A percentile compares a stretch with the other conserved stretches of the same genome.
phyloP scores from a whole-genome alignment of 2,113 vertebrate genomes.

The Smithornis capensis region DNA sequence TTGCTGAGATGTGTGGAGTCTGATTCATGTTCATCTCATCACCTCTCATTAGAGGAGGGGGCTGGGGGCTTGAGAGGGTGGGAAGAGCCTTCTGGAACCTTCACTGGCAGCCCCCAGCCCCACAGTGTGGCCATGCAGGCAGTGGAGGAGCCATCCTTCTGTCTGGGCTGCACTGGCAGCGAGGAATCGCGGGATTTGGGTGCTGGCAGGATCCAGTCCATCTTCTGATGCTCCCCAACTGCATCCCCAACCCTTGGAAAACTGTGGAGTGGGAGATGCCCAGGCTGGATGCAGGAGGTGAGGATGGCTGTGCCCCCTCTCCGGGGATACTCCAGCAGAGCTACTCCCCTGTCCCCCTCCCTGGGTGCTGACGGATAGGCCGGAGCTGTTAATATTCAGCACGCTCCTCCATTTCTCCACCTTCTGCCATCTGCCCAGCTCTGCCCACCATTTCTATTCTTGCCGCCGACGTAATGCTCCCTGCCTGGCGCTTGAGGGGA shows the following conservation, averaged over 20 bases:
- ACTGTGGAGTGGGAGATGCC: neutral
- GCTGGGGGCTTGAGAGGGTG: neutral
- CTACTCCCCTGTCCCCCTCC: neutral
- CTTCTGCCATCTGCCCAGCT: conserved; percentile 70
- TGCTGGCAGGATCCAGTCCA: neutral
- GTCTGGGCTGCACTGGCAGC: neutral
- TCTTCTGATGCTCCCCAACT: neutral
- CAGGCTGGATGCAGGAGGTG: fast-evolving
- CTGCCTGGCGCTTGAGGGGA: conserved; percentile 9
- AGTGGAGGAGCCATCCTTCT: neutral
- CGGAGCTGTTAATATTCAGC: conserved; percentile 63
- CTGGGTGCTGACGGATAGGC: neutral
- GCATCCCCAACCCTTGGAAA: neutral
- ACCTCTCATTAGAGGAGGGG: conserved; percentile 58
- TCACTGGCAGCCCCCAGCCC: neutral
- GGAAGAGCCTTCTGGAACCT: conserved; percentile 14
- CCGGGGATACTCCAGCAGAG: neutral
- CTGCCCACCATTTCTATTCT: conserved; percentile 70
- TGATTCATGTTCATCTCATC: conserved; percentile 61
- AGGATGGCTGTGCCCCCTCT: neutral
- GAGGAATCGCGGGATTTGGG: neutral
- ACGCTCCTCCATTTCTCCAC: conserved; percentile 58
- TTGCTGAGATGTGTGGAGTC: conserved; percentile 63
- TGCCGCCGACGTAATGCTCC: conserved; percentile 35
- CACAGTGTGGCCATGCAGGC: fast-evolving